Percentiles rank a stretch among this genome's conserved stretches.
Conservation (phyloP, 2,113 vertebrate genomes). For the Podarcis cretensis region DNA sequence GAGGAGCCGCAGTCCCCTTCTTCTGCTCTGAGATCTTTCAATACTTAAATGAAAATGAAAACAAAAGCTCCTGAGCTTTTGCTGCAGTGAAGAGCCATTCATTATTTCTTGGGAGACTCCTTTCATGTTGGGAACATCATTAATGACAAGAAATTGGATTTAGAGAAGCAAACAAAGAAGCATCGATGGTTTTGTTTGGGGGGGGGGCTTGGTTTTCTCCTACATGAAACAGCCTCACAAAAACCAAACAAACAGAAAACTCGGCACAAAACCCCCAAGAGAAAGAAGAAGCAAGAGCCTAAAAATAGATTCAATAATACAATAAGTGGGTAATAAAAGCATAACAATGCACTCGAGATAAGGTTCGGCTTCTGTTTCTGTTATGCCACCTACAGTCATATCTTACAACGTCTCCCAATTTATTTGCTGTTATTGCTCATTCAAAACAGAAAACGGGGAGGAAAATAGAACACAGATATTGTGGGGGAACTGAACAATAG, state of each 20-base stretch:
- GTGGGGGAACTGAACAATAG: neutral
- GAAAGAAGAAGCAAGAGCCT: neutral
- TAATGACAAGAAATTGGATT: neutral
- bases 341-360: neutral
- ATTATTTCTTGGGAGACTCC: neutral
- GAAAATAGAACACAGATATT: neutral
- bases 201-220: neutral
- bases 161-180: neutral
- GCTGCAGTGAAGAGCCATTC: neutral
- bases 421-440: constrained; percentile 37
- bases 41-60: constrained; percentile 10
- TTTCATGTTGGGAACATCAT: neutral
- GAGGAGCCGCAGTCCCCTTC: neutral
- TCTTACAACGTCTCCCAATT: neutral
- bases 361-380: neutral
- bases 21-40: neutral
- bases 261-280: neutral
- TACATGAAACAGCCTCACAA: neutral
- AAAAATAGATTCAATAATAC: neutral
- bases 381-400: neutral
- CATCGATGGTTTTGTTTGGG: neutral
- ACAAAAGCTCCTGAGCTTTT: neutral
- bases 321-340: constrained; percentile 3
- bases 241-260: neutral
- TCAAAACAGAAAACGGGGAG: neutral